Evolutionary conservation across 2,888 invertebrate genomes (phyloP).

Genomic region (Eupithecia pulchellata): DNA sequence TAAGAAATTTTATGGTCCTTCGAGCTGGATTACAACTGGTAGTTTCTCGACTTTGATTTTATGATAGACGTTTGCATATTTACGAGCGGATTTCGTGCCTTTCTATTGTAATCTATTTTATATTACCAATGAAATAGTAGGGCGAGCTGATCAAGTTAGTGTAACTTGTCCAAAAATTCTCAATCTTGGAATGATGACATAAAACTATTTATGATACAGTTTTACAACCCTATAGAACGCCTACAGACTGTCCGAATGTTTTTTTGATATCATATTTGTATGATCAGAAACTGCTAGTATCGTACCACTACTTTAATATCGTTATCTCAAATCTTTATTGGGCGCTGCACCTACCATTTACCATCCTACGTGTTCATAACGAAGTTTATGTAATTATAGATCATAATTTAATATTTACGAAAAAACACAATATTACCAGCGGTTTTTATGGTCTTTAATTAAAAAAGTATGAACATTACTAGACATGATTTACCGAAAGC

Average conservation of each 20-base stretch:
- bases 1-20: conserved; percentile 45
- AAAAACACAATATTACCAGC: background rate
- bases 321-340: conserved; percentile 20
- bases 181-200: conserved; percentile 15
- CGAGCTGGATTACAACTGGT: conserved; percentile 39
- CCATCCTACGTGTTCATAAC: conserved; percentile 10
- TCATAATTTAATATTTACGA: background rate
- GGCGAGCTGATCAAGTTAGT: background rate
- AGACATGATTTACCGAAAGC: background rate
- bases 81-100: conserved; percentile 17
- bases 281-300: conserved; percentile 21
- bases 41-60: conserved; percentile 22
- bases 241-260: conserved; percentile 25
- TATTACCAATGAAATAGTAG: conserved; percentile 19
- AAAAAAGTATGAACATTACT: background rate
- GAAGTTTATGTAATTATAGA: background rate
- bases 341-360: conserved; percentile 3
- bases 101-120: conserved; percentile 27
- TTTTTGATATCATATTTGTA: conserved; percentile 22
- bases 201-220: conserved; percentile 7
- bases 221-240: conserved; percentile 20
- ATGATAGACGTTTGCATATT: conserved; percentile 26
- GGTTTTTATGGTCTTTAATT: background rate
- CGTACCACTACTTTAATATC: conserved; percentile 10
- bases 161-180: background rate